Evolutionary conservation across 2,888 invertebrate genomes (phyloP), one percentile per base, ranked within the genome.

Genomic region (Spisula solida): DNA sequence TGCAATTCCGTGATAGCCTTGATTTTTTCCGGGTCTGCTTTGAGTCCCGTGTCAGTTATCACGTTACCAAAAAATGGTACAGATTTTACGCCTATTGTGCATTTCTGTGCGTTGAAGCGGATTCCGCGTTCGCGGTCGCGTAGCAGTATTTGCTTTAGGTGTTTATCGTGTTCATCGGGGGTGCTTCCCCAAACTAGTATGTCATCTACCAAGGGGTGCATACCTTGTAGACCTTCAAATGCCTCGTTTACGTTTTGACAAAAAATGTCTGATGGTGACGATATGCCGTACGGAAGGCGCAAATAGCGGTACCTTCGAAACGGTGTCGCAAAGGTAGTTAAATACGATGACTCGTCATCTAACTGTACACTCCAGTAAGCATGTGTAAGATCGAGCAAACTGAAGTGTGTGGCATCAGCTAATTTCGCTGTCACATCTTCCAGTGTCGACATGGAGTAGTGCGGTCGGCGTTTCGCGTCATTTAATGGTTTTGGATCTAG

Each of bases 61-160:
- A 90, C 16, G 55, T 93, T 89, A 55, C 93, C 90, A 70, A 92
- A 92, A 60, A 89, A 93, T 47, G 66, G 75, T 14, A 93, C 88
- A n/a, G 85, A 47, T 16, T 78, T 81, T 0, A 85, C 86, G 20
- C 89, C 90, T 10, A 92, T 88, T n/a, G 81, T 41, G 8, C 85
- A 79, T 81, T 92, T 91, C 2, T 91, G 78, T 6, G 60, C 25
- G 78, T 92, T 91, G 16, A 92, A 75, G 25, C 83, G 86, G 0
- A 91, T 78, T 29, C 90, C 90, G 25, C 56, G 31, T 31, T 86
- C 55, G 20, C 79, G 81, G n/a, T n/a, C n/a, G n/a, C n/a, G n/a
- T n/a, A n/a, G n/a, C n/a, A n/a, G n/a, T n/a, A n/a, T n/a, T n/a
- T 60, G 87, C 81, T 55, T 78, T 14, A 93, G 83, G 18, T 86